phyloP scores from a whole-genome alignment of 2,888 invertebrate species.

The Lapara coniferarum region DNA sequence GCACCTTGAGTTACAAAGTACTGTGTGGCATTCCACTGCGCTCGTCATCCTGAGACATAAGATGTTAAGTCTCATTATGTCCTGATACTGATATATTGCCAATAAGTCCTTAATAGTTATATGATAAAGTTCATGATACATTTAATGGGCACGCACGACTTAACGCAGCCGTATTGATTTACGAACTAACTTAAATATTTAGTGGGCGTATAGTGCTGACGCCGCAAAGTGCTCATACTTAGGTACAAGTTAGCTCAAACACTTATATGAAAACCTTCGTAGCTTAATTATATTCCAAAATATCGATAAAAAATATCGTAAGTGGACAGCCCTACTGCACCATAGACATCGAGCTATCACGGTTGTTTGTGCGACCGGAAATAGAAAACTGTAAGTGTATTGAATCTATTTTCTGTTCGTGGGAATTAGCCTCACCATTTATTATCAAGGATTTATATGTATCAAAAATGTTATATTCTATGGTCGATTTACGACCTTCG shows the following conservation, averaged over 20 bases:
- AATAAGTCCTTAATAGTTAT: no score
- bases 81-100: no score
- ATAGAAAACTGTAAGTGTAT: conserved; percentile 51
- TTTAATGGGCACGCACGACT: no score
- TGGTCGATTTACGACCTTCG: background rate
- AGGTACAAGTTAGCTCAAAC: no score
- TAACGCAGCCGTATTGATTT: no score
- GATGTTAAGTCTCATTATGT: no score
- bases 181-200: background rate
- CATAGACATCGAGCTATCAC: conserved; percentile 33
- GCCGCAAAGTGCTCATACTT: no score
- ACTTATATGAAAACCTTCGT: no score
- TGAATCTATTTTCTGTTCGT: conserved; percentile 46
- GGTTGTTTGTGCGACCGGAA: conserved; percentile 44
- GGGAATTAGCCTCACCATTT: conserved; percentile 36
- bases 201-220: background rate
- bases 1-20: no score
- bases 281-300: background rate
- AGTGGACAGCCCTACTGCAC: conserved; percentile 6
- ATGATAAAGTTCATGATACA: no score
- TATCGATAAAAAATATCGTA: conserved; percentile 18
- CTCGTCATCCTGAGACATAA: no score
- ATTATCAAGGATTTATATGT: conserved; percentile 10
- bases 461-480: background rate
- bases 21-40: no score